Evolutionary conservation across 2,113 vertebrate genomes (phyloP).

Genomic region (Orthochromis malagaraziensis): DNA sequence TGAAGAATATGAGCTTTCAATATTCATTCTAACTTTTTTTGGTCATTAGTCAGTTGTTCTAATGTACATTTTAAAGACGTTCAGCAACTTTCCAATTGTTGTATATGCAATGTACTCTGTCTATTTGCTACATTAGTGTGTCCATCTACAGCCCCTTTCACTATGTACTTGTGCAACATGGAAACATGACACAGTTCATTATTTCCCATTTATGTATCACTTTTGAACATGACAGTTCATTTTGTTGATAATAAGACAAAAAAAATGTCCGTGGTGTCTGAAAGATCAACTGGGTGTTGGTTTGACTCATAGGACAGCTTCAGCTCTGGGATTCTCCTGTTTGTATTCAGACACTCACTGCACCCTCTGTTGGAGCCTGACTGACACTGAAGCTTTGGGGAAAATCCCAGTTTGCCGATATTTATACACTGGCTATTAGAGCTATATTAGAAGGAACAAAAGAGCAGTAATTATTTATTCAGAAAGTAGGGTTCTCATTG

Average conservation of each 20-base stretch:
- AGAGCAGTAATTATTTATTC: neutral
- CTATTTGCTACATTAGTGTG: neutral
- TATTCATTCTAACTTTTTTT: neutral
- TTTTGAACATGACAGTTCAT: neutral
- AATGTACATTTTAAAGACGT: neutral
- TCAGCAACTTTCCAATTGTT: neutral
- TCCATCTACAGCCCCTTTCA: neutral
- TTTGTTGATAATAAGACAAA: neutral
- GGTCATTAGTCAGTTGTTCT: neutral
- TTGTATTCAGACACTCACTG: neutral
- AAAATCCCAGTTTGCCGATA: accelerated
- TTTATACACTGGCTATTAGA: neutral
- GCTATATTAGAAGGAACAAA: neutral
- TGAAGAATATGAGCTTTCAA: accelerated
- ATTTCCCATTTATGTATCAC: neutral
- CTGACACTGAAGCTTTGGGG: neutral
- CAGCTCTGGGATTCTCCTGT: neutral
- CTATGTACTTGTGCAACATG: neutral
- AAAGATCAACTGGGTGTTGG: neutral
- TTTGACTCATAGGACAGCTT: neutral
- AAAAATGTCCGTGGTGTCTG: accelerated
- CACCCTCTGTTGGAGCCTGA: neutral
- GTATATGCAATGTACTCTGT: neutral
- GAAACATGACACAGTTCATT: neutral
- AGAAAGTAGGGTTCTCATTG: neutral